Base-by-base conservation (phyloP, 2,797 vertebrate genomes). In the Simalia tracyae region DNA sequence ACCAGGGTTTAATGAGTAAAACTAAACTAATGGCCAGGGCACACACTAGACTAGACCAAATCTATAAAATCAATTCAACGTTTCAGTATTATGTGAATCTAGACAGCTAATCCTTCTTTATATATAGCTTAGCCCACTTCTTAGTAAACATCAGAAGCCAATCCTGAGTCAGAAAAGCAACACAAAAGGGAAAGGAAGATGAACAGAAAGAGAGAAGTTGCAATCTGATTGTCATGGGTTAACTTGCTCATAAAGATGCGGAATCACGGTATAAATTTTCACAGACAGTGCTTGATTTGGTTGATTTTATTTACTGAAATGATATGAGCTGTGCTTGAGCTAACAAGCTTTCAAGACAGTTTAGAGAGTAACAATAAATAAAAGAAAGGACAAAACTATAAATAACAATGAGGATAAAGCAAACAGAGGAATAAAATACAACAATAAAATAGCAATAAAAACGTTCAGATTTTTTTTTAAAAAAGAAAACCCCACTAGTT, bases 361-460 rank as follows among this genome's bases (percentile, higher is more conserved):
- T 66, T 88, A 68, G 28, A 50, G 36, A 81, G 11, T 81, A 46
- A 22, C 72, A 81, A 46, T 81, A 50, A 66, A 66, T 46, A 15
- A n/a, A 54, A 66, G 14, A 54, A 68, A 88, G 46, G 63, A 66
- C n/a, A 68, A 66, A 86, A 66, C 36, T 50, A 88, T 88, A 88
- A 88, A 88, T 88, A 88, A 54, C 87, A n/a, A 88, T 54, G 36
- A 81, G 46, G 46, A 81, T 46, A 81, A 81, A 81, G 10, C 72
- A 81, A 66, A 2, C 4, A 68, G 61, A 66, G 46, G 28, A 54
- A 63, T n/a, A 31, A 66, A 76, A 89, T 72, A 36, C 22, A 76
- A 57, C 54, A 89, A 42, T 72, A 17, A 89, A 89, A 89, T 56
- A 89, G 28, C 66, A 89, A 72, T 72, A 63, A 54, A 72, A 89